phyloP scores from a whole-genome alignment of 2,888 invertebrate species.

The Ellobium chinense region DNA sequence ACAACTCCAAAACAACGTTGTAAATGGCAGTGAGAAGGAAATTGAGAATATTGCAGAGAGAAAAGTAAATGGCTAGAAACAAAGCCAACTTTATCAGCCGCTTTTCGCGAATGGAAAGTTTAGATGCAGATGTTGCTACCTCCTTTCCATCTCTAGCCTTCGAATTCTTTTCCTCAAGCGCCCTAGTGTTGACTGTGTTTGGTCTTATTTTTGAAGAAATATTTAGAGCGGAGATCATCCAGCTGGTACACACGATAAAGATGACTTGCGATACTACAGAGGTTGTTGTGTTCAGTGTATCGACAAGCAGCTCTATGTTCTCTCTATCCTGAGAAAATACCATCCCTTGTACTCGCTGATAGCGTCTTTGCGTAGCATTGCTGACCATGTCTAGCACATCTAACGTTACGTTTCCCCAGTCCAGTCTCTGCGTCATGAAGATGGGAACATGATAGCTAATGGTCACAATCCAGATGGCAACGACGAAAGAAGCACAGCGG shows the following conservation, averaged over 20 bases:
- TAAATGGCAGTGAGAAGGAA: neutral
- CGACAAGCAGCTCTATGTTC: neutral
- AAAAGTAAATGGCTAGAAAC: neutral
- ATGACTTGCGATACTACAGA: neutral
- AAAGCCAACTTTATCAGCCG: neutral
- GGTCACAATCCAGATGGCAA: neutral
- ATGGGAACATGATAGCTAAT: neutral
- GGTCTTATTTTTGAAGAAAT: neutral
- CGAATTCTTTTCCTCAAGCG: too few species aligned
- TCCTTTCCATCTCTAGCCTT: neutral
- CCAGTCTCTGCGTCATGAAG: neutral
- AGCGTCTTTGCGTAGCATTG: neutral
- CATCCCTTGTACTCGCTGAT: neutral
- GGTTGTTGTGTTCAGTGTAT: neutral
- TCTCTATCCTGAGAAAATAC: neutral
- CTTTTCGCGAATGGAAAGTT: neutral
- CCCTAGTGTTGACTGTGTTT: neutral
- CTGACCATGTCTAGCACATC: neutral
- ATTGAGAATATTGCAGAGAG: neutral
- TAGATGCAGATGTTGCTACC: neutral
- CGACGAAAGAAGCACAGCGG: neutral
- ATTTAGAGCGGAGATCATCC: neutral
- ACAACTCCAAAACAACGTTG: neutral
- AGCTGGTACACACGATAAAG: neutral
- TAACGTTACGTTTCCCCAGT: neutral